phyloP scores from a whole-genome alignment of 1,140 invertebrate species.

The Neuroterus valhalla region DNA sequence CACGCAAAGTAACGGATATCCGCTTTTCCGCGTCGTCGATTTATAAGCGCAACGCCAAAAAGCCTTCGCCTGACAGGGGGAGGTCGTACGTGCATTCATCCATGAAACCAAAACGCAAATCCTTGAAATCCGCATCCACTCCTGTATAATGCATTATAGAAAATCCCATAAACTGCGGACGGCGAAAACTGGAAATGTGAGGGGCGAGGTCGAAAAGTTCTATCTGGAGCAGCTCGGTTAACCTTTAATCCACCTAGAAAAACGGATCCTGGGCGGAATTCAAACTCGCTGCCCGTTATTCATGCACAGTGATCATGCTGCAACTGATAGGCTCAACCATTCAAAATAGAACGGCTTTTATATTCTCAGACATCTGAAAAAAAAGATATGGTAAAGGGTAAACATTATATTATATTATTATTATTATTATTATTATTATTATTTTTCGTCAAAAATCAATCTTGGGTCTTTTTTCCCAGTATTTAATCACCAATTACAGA shows the following conservation, averaged over 20 bases:
- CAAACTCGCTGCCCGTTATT: slow-evolving; percentile 1
- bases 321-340: slow-evolving; percentile 1
- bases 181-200: slow-evolving; percentile 43
- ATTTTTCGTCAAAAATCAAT: too few species aligned
- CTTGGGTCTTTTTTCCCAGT: too few species aligned
- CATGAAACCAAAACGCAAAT: slow-evolving; percentile 46
- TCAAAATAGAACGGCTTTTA: slow-evolving; percentile 1
- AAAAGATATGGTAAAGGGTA: too few species aligned
- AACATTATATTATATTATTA: too few species aligned
- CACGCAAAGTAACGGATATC: slow-evolving; percentile 64
- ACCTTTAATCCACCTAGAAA: slow-evolving; percentile 20
- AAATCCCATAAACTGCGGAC: slow-evolving; percentile 52
- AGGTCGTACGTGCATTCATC: slow-evolving; percentile 53
- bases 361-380: not conserved
- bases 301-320: slow-evolving; percentile 10
- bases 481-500: too few species aligned
- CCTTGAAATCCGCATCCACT: slow-evolving; percentile 45
- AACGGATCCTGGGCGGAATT: not conserved
- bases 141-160: slow-evolving; percentile 18
- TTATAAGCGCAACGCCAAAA: slow-evolving; percentile 55
- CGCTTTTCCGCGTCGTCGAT: slow-evolving; percentile 64
- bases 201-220: not conserved
- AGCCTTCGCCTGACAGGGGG: slow-evolving; percentile 42
- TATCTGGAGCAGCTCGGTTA: slow-evolving; percentile 14
- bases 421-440: too few species aligned